Evolutionary conservation across 1,140 invertebrate species (phyloP), one percentile per base, ranked within the genome.

Genomic region (Heliconius eleuchia): DNA sequence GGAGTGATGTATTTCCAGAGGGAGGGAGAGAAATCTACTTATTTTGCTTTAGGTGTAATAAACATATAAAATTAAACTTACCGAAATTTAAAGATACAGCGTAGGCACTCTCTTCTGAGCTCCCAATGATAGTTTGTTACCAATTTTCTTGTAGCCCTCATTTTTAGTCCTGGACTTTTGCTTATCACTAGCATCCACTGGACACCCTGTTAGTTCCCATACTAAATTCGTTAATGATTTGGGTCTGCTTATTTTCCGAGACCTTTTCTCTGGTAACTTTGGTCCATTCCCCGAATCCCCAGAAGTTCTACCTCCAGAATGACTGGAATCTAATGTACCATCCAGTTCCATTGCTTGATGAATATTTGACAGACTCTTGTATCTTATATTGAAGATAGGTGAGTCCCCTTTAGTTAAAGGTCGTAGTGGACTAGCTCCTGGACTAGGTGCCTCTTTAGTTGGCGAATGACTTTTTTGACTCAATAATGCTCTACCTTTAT

Each of bases 161-260:
- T 95, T 95, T 92, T 96, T 96, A 80, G 94, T 91, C 82, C 95
- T 96, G 89, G 93, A 89, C 92, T 96, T 96, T 84, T 95, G 94
- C 86, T 95, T 95, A 91, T 96, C 88, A 92, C 95, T 94, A 79
- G 93, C 85, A 91, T 95, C 89, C 82, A 93, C 91, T 81, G 95
- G 88, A 92, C 94, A 88, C 19, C 96, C 96, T 82, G 96, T 95
- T 77, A 97, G 91, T 89, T 97, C 97, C 97, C 97, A 98, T 66
- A 98, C 97, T 82, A 98, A 95, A 95, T 98, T 98, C 60, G 97
- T 98, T 85, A 98, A 95, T 78, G 97, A 98, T 82, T 97, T 96
- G 16, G 97, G 97, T 91, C 97, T 96, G 77, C 96, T 97, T 79
- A 97, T 87, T 83, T 96, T 96, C 82, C 97, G 95, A 73, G 96